Percentiles rank a stretch among this genome's conserved stretches.
Evolutionary conservation across 37 sponge, comb jelly and placozoan genomes (phyloP).

Genomic region (Theonella swinhoei): DNA sequence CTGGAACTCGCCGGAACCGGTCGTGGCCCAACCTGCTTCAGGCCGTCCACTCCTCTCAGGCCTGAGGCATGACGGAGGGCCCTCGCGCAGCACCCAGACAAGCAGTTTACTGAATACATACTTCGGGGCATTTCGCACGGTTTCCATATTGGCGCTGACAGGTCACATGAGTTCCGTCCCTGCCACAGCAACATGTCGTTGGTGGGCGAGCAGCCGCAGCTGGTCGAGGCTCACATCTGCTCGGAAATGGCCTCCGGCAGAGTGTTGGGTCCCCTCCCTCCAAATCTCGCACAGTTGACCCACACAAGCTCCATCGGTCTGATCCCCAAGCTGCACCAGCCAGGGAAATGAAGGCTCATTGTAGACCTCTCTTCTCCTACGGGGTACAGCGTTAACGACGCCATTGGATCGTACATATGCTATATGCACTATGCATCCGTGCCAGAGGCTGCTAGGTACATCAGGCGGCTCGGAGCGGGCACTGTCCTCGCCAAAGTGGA

Average conservation of each 20-base stretch:
- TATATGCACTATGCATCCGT: neutral
- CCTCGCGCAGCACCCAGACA: neutral
- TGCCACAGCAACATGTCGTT: neutral
- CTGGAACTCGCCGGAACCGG: neutral
- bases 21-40: neutral
- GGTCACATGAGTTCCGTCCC: neutral
- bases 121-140: neutral
- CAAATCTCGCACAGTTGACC: neutral
- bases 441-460: neutral
- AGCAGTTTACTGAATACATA: neutral
- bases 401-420: neutral
- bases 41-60: no score
- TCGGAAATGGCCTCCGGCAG: neutral
- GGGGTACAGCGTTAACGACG: constrained; percentile 13
- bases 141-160: neutral
- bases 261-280: neutral
- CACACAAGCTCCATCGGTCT: constrained; percentile 3
- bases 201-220: neutral
- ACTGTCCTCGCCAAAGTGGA: neutral
- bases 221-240: neutral
- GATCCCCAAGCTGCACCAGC: constrained; percentile 4
- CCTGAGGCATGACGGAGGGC: neutral
- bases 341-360: neutral
- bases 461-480: neutral
- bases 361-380: neutral